Evolutionary conservation across 1,140 invertebrate genomes (phyloP).

Genomic region (Bradysia coprophila): DNA sequence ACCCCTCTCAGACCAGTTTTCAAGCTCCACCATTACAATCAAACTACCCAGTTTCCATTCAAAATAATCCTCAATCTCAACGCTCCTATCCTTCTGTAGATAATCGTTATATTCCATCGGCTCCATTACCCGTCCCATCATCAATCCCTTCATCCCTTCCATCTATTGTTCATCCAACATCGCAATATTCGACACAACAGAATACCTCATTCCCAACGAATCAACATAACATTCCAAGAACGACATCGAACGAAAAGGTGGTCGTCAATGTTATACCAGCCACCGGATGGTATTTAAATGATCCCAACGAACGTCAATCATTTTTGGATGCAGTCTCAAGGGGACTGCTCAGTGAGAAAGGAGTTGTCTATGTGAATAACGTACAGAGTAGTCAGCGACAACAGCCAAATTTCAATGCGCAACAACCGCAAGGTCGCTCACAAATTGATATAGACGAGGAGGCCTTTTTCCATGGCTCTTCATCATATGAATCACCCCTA

Average conservation of each 20-base stretch:
- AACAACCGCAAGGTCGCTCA: not conserved
- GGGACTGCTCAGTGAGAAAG: not conserved
- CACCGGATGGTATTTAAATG: not conserved
- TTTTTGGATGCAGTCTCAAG: not conserved
- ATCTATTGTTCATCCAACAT: not conserved
- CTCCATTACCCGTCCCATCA: too few species aligned
- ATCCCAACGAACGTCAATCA: not conserved
- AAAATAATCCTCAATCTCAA: not conserved
- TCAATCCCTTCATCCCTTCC: not conserved
- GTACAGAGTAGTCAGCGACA: not conserved
- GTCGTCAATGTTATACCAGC: not conserved
- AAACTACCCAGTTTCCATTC: not conserved
- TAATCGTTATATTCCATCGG: too few species aligned
- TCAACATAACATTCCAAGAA: too few species aligned
- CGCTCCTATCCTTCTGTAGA: too few species aligned
- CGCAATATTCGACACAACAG: not conserved
- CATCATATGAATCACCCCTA: not conserved
- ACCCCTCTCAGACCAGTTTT: not conserved
- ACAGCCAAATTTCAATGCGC: not conserved
- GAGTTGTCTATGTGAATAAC: slow-evolving; percentile 1
- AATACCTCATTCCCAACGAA: not conserved
- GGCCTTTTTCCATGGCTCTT: not conserved
- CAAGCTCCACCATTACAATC: not conserved
- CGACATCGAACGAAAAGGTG: not conserved
- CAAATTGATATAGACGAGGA: not conserved